Evolutionary conservation across 2,797 vertebrate species (phyloP).

Genomic region (Chelidonichthys spinosus): DNA sequence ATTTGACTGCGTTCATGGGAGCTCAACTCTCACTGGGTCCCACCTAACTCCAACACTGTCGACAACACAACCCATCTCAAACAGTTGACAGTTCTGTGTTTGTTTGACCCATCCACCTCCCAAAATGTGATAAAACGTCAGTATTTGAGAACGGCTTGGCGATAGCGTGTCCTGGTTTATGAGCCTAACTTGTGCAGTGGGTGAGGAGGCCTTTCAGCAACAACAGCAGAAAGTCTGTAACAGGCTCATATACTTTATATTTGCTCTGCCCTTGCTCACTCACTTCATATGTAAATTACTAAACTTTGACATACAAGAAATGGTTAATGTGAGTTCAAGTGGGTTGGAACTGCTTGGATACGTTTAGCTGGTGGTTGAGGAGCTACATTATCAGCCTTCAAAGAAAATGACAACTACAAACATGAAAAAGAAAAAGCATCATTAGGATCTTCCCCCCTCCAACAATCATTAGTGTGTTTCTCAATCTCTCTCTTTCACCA

Average conservation of each 20-base stretch:
- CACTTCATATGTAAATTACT: constrained; percentile 17
- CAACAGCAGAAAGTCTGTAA: no score
- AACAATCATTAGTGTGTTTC: constrained; percentile 62
- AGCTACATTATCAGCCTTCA: constrained; percentile 70
- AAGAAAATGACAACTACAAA: constrained; percentile 74
- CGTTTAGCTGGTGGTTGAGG: constrained; percentile 48
- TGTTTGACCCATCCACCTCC: no score
- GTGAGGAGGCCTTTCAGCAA: no score
- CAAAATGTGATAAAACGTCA: no score
- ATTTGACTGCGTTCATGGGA: no score
- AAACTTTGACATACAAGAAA: constrained; percentile 17
- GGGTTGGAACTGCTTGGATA: constrained; percentile 42
- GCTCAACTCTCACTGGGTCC: no score
- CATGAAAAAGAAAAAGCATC: constrained; percentile 52
- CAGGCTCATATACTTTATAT: not conserved
- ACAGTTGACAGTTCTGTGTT: no score
- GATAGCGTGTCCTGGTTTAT: not conserved
- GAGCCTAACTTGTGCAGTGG: no score
- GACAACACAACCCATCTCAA: no score
- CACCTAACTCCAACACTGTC: no score
- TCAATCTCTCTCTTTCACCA: constrained; percentile 32
- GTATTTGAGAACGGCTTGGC: no score
- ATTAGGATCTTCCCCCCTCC: constrained; percentile 51
- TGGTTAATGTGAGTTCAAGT: constrained; percentile 42
- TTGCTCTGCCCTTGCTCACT: constrained; percentile 18